A percentile compares a stretch with the other conserved stretches of the same genome.
These are phyloP conservation scores for Drosophila neotestacea DNA, from an alignment of 2,888 invertebrate genomes.

Conservation along the genomic window DNA sequence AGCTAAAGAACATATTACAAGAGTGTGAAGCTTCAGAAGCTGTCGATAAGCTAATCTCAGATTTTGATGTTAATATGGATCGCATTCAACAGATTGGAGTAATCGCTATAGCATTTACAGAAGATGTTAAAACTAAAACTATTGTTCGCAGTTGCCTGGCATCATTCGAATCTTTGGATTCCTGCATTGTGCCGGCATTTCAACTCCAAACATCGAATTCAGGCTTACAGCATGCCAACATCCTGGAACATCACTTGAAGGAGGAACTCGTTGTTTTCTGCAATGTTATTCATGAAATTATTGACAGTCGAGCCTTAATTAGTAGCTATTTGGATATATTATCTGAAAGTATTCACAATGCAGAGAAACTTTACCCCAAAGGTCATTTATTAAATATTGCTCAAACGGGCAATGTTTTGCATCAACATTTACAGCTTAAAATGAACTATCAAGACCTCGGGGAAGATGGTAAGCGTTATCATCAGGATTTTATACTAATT, in stretches of 20 bases:
- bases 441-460: slow-evolving; percentile 63
- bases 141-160: slow-evolving; percentile 82
- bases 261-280: slow-evolving; percentile 81
- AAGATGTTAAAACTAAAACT: slow-evolving; percentile 80
- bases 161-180: slow-evolving; percentile 83
- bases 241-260: slow-evolving; percentile 83
- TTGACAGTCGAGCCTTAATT: slow-evolving; percentile 82
- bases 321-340: slow-evolving; percentile 78
- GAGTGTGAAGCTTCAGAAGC: slow-evolving; percentile 33
- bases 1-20: slow-evolving; percentile 64
- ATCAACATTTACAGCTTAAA: slow-evolving; percentile 77
- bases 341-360: slow-evolving; percentile 54
- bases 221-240: slow-evolving; percentile 61
- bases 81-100: slow-evolving; percentile 83
- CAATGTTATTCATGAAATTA: slow-evolving; percentile 80
- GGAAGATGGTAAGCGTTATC: slow-evolving; percentile 50
- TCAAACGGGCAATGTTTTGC: slow-evolving; percentile 78
- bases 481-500: slow-evolving; percentile 78
- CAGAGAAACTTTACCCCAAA: slow-evolving; percentile 62
- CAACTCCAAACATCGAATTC: slow-evolving; percentile 54
- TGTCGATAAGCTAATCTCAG: slow-evolving; percentile 73
- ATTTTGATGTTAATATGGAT: slow-evolving; percentile 83
- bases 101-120: slow-evolving; percentile 82
- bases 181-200: slow-evolving; percentile 82
- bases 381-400: slow-evolving; percentile 54